Evolutionary conservation across 2,797 vertebrate genomes (phyloP), one percentile per base, ranked within the genome.

Genomic region (Lycodopsis pacificus): DNA sequence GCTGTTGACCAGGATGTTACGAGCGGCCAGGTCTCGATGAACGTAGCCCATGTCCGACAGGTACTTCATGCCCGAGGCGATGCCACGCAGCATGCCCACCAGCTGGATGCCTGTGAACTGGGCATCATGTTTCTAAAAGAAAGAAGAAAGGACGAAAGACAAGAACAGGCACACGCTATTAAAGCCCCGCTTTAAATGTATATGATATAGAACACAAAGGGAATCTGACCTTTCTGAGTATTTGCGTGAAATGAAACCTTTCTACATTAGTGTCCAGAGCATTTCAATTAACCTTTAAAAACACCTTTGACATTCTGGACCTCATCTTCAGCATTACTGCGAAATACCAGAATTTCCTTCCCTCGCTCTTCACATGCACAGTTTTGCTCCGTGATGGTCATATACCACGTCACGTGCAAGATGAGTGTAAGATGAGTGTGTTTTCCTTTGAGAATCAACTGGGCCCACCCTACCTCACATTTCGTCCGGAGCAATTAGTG

Each of bases 61-160:
- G 89, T 99, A 98, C 89, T 97, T 98, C 98, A 99, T 98, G 82
- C 98, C 98, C 0, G 98, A 97, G 0, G 98, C 98, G 64, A 99
- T 98, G 11, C 98, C 98, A 2, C 98, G 96, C 85, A 99, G 94
- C 97, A 99, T 98, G 71, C 98, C 98, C 58, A 99, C 97, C 89
- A 99, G 93, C 94, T 99, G 98, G 89, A 99, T 98, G 57, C 97
- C 98, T 2, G 98, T 99, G 87, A 99, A 99, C 94, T 99, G 98
- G 79, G 97, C 98, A 73, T 99, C 98, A 0, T 99, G 97, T 91
- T 98, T 99, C 98, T 99, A 87, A 48, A 89, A 93, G 9, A 68
- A 46, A 38, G 20, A 89, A 93, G 7, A 68, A 46, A 48, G 9
- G 32, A 40, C 8, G 13, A 17, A 38, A 42, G 15, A 46, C 7